Percentiles rank a stretch among this genome's conserved stretches.
Conservation (phyloP, 2,888 invertebrate genomes). For the Caprella mutica region DNA sequence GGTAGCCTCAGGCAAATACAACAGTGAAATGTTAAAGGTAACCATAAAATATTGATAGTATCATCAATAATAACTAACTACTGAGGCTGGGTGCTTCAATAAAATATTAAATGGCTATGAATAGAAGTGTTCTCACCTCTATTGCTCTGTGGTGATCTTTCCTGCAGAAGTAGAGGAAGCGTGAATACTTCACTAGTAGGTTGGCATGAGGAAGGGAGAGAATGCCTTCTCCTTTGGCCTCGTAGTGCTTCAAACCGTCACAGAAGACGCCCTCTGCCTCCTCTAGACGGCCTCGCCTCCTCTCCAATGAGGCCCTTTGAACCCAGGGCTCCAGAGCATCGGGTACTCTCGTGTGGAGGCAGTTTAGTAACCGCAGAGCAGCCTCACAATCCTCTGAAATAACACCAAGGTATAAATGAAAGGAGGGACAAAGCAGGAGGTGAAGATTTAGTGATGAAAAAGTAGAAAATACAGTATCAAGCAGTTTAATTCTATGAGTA, state of each 20-base stretch:
- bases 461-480: not conserved
- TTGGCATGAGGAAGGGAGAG: conserved; percentile 41
- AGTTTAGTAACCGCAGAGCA: conserved; percentile 70
- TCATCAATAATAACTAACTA: too few species aligned
- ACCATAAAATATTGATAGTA: too few species aligned
- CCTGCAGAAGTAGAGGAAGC: conserved; percentile 67
- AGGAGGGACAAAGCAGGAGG: too few species aligned
- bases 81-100: not conserved
- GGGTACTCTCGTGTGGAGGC: conserved; percentile 71
- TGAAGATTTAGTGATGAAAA: not conserved
- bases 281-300: conserved; percentile 58
- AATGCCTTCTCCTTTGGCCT: conserved; percentile 14
- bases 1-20: too few species aligned
- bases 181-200: conserved; percentile 80
- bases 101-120: not conserved
- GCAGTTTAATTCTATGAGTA: not conserved
- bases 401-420: not conserved
- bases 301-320: conserved; percentile 77
- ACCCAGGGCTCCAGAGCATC: conserved; percentile 67
- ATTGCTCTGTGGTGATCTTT: conserved; percentile 46
- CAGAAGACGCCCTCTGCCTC: conserved; percentile 20
- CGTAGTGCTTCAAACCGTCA: conserved; percentile 10
- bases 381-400: conserved; percentile 53
- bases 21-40: too few species aligned
- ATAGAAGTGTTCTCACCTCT: conserved; percentile 45